Conservation (phyloP, 1,140 invertebrate species). For the Amphibalanus amphitrite region DNA sequence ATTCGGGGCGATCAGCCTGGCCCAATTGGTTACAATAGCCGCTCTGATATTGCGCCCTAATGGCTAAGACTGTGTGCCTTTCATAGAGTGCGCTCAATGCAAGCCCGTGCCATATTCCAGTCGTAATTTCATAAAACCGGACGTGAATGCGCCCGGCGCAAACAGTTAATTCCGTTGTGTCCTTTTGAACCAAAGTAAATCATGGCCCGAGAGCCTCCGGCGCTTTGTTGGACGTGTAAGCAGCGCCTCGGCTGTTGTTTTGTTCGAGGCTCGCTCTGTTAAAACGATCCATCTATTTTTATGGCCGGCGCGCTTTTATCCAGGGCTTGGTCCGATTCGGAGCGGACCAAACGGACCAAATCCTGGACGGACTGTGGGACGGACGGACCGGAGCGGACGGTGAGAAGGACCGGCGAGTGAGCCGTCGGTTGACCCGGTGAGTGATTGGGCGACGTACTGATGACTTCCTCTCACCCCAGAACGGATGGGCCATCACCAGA, state of each 20-base stretch:
- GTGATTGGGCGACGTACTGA: too few relatives aligned
- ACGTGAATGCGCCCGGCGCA: not conserved
- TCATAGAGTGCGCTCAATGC: not conserved
- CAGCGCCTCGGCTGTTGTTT: not conserved
- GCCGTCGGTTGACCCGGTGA: too few relatives aligned
- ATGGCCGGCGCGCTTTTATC: not conserved
- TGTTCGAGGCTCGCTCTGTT: not conserved
- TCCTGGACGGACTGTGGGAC: too few relatives aligned
- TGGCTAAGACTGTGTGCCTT: not conserved
- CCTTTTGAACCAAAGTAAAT: not conserved
- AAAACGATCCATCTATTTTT: not conserved
- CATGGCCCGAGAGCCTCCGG: not conserved
- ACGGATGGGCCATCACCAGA: not conserved
- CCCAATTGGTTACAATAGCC: not conserved
- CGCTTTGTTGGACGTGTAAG: not conserved
- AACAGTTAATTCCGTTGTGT: not conserved
- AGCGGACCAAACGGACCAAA: too few relatives aligned
- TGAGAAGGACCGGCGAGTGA: too few relatives aligned
- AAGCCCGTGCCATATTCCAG: not conserved
- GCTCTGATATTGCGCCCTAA: not conserved
- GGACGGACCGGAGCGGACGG: too few relatives aligned
- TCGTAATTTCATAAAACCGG: not conserved
- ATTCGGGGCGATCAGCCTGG: too few relatives aligned
- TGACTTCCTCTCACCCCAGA: too few relatives aligned
- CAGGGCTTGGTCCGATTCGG: not conserved